A percentile compares a stretch with the other conserved stretches of the same genome.
Conservation (phyloP, 2,888 invertebrate genomes). For the Deilephila porcellus region DNA sequence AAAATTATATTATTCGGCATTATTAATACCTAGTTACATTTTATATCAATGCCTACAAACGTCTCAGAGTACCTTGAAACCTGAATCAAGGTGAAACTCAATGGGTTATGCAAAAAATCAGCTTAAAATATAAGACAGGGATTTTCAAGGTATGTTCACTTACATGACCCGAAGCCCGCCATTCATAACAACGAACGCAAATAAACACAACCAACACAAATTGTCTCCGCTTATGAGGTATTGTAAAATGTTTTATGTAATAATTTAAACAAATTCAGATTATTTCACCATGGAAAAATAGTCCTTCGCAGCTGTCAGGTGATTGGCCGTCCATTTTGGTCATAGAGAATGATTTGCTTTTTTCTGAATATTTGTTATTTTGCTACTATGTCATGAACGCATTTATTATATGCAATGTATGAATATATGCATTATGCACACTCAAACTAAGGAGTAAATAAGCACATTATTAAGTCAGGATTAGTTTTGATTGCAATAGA, state of each 20-base stretch:
- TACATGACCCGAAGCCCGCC: constrained; percentile 45
- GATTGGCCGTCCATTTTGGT: constrained; percentile 66
- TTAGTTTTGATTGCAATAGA: too few species aligned
- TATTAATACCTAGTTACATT: not conserved
- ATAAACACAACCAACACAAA: constrained; percentile 44
- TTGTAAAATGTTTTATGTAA: constrained; percentile 73
- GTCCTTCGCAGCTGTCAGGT: constrained; percentile 74
- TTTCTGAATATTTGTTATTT: not conserved
- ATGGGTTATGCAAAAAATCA: constrained; percentile 40
- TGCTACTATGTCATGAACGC: not conserved
- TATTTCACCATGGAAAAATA: constrained; percentile 75
- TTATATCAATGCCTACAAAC: not conserved
- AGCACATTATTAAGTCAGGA: too few species aligned
- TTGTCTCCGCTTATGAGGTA: constrained; percentile 45
- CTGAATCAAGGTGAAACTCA: constrained; percentile 50
- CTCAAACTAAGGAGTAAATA: too few species aligned
- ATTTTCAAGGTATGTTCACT: constrained; percentile 33
- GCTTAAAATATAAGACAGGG: not conserved
- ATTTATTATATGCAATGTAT: too few species aligned
- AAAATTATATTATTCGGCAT: not conserved
- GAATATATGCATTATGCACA: too few species aligned
- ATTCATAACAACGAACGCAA: constrained; percentile 50
- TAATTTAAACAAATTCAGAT: constrained; percentile 68
- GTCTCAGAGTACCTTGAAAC: constrained; percentile 37
- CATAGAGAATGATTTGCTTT: constrained; percentile 21